Evolutionary conservation across 2,888 invertebrate species (phyloP).

Genomic region (Netelia fuscicornis): DNA sequence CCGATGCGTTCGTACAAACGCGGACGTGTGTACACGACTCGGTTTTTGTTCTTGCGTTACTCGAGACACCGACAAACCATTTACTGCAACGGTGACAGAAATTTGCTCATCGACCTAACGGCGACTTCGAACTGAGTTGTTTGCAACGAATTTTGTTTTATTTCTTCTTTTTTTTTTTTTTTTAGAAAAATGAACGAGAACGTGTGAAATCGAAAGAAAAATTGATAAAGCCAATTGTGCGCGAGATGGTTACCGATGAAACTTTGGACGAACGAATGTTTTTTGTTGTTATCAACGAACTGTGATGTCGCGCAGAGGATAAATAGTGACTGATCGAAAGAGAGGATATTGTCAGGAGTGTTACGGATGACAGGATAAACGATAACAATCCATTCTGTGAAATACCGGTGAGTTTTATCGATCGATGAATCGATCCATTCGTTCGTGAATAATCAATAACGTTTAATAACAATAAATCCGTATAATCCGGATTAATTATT

Average conservation of each 20-base stretch:
- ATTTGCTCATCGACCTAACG: neutral
- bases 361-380: slow-evolving; percentile 15
- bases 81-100: neutral
- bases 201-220: neutral
- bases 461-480: no score
- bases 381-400: neutral
- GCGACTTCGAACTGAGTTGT: neutral
- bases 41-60: neutral
- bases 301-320: neutral
- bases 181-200: slow-evolving; percentile 2
- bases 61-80: neutral
- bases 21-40: slow-evolving; percentile 8
- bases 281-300: neutral
- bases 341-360: neutral
- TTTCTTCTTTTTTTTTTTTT: neutral
- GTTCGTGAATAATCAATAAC: neutral
- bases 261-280: neutral
- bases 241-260: neutral
- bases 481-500: no score
- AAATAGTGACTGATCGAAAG: slow-evolving; percentile 1
- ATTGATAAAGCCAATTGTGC: neutral
- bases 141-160: neutral
- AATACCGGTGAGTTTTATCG: neutral
- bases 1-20: slow-evolving; percentile 5
- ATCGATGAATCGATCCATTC: neutral